A percentile compares a stretch with the other conserved stretches of the same genome.
phyloP scores from a whole-genome alignment of 2,113 vertebrate species.

The Heterotilapia buettikoferi region DNA sequence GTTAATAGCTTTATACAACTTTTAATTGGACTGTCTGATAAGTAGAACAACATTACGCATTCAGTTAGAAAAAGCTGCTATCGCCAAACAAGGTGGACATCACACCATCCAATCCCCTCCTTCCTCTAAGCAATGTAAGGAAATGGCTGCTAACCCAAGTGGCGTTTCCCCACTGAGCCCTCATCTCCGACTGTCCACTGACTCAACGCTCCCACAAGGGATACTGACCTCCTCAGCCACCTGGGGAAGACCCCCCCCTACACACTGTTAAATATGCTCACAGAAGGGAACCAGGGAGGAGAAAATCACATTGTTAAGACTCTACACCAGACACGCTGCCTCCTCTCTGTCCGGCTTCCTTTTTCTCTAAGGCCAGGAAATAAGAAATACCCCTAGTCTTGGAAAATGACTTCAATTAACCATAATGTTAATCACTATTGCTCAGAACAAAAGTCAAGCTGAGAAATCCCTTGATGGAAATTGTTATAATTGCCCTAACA shows the following conservation, averaged over 20 bases:
- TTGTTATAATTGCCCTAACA: constrained; percentile 98
- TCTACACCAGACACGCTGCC: constrained; percentile 66
- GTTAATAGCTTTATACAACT: constrained; percentile 12
- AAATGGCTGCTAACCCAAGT: constrained; percentile 27
- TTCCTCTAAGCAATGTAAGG: constrained; percentile 7
- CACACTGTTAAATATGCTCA: constrained; percentile 75
- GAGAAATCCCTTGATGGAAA: constrained; percentile 97
- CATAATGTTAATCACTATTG: constrained; percentile 96
- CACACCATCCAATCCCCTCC: not conserved
- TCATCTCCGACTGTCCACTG: constrained; percentile 73
- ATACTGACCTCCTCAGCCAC: constrained; percentile 81
- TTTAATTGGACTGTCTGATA: constrained; percentile 20
- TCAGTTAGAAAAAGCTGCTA: not conserved
- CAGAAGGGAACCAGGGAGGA: constrained; percentile 65
- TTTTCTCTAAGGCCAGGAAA: constrained; percentile 45
- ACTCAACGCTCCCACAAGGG: constrained; percentile 71
- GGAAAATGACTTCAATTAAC: constrained; percentile 96
- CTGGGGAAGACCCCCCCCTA: constrained; percentile 67
- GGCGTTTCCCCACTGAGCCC: constrained; percentile 43
- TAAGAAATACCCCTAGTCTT: constrained; percentile 76
- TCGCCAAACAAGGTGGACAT: constrained; percentile 16
- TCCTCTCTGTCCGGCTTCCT: constrained; percentile 27
- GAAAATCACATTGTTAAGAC: constrained; percentile 79
- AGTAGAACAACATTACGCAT: not conserved
- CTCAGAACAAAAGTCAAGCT: constrained; percentile 94